Percentiles rank a stretch among this genome's conserved stretches.
These are phyloP conservation scores for Tamias sibiricus DNA, from an alignment of 2,113 vertebrate genomes.

Conservation along the genomic window DNA sequence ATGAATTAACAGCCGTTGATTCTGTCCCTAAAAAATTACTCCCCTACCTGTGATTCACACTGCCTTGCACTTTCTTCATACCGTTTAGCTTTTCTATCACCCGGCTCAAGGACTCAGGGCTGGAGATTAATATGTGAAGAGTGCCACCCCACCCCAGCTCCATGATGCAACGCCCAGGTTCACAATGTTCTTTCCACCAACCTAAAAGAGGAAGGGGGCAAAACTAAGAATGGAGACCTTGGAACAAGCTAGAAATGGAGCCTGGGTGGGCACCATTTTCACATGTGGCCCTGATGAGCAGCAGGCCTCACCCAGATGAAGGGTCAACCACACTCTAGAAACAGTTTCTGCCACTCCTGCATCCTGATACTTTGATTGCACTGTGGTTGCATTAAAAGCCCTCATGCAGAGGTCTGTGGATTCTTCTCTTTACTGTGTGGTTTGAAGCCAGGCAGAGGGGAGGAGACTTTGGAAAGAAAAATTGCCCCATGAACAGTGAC, in stretches of 20 bases:
- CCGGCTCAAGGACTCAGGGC: background rate
- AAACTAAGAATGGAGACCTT: background rate
- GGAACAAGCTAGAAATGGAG: background rate
- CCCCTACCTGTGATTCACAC: background rate
- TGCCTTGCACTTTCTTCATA: background rate
- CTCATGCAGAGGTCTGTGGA: conserved; percentile 80
- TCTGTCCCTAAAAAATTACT: background rate
- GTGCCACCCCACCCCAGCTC: background rate
- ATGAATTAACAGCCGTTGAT: background rate
- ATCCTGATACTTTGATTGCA: conserved; percentile 81
- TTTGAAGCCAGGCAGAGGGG: conserved; percentile 80
- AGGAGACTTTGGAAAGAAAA: conserved; percentile 81
- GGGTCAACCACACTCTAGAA: conserved; percentile 81
- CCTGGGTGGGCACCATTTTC: conserved; percentile 35
- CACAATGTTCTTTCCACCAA: background rate
- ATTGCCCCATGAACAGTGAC: conserved; percentile 66
- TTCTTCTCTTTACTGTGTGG: conserved; percentile 81
- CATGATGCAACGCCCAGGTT: background rate
- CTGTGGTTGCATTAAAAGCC: conserved; percentile 81
- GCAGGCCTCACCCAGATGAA: conserved; percentile 57
- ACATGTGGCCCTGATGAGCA: conserved; percentile 33
- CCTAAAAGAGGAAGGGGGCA: background rate
- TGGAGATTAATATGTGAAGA: background rate
- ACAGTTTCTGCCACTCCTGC: conserved; percentile 74
- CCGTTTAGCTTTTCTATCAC: background rate